Percentiles rank a stretch among this genome's conserved stretches.
These are phyloP conservation scores for Pachyramphus minor DNA, from an alignment of 2,113 vertebrate species.

Conservation along the genomic window DNA sequence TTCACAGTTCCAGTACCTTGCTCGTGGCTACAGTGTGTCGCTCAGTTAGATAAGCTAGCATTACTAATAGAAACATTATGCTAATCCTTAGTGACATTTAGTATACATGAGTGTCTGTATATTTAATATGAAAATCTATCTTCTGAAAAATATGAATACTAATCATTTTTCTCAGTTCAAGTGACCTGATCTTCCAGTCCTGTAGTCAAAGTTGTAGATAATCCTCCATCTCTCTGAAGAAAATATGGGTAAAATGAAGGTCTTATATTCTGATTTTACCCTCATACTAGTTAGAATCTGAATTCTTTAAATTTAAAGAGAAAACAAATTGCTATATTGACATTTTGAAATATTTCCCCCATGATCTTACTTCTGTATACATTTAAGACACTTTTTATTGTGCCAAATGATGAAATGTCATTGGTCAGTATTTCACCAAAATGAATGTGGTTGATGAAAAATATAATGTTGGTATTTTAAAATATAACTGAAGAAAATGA, in stretches of 20 bases:
- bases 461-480: neutral
- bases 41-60: neutral
- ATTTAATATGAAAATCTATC: constrained; percentile 19
- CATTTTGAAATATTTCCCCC: neutral
- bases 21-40: neutral
- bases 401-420: neutral
- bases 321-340: neutral
- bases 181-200: neutral
- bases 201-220: neutral
- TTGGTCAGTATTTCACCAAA: neutral
- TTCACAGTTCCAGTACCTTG: neutral
- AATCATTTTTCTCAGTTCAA: neutral
- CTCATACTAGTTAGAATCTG: neutral
- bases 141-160: neutral
- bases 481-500: neutral
- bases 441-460: neutral
- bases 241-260: neutral
- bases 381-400: neutral
- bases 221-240: neutral
- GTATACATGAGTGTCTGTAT: constrained; percentile 1
- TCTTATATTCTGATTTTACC: neutral
- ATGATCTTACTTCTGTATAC: neutral
- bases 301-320: neutral
- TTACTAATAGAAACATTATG: constrained; percentile 37
- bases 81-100: constrained; percentile 15